Base-by-base conservation (phyloP, 2,888 invertebrate species). In the Cylloceria caligata region DNA sequence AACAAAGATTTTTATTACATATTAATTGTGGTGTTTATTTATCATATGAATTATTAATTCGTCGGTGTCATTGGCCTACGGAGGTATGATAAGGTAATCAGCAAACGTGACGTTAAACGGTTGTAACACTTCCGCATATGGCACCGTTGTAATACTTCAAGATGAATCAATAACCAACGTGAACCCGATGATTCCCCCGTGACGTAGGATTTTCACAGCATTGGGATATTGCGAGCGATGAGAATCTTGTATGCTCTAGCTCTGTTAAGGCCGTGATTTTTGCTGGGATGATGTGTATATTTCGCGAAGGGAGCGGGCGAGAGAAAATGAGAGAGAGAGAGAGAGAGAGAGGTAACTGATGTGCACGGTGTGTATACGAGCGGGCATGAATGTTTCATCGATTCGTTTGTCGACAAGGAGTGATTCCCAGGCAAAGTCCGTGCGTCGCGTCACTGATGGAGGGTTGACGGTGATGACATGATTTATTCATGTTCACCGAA, bases 401-500 rank as follows among this genome's bases (percentile, higher is more conserved):
- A 85, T 84, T 83, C 78, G 81, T 83, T 85, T 83, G 80, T 81
- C 77, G 84, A 81, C 82, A 84, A 76, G 73, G 82, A 84, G 86
- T 86, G 84, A 85, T 86, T 84, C 83, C 83, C 80, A 81, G 81
- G 78, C 79, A 81, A 85, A 83, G 85, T 81, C 81, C 78, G 47
- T 67, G 81, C 67, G 57, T 78, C 68, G 76, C 60, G 81, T 76
- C 62, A 74, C 80, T 86, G 84, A 84, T 85, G 83, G 86, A 77
- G 84, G 85, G 84, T 83, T 84, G 85, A 85, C 82, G 81, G 76
- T 84, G 85, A 85, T 85, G 85, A 84, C 85, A 86, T 86, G 84
- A 86, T 86, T 86, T 86, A 83, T 86, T 84, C 84, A 85, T 86
- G 84, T 81, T 78, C 76, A 79, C 71, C 76, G 78, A 83, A 85